A percentile compares a stretch with the other conserved stretches of the same genome.
Evolutionary conservation across 2,113 vertebrate species (phyloP).

Genomic region (Heterotis niloticus): DNA sequence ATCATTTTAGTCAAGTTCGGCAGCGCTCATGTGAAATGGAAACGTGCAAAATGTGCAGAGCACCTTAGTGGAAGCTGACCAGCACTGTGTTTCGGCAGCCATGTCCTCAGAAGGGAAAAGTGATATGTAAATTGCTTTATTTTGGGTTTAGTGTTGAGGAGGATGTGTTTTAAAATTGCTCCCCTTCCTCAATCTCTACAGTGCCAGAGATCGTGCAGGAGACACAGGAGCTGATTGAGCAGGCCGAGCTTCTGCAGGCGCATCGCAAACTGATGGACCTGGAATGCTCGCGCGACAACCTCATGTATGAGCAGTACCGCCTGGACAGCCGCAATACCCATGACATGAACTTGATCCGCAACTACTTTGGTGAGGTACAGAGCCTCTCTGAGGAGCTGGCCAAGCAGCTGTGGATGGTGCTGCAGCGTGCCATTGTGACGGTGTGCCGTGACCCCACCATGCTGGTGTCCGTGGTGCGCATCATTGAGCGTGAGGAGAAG

Average conservation of each 20-base stretch:
- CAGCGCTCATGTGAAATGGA: too few relatives aligned
- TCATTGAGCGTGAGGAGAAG: slow-evolving; percentile 94
- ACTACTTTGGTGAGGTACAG: slow-evolving; percentile 87
- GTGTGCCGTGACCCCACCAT: slow-evolving; percentile 90
- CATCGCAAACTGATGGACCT: slow-evolving; percentile 93
- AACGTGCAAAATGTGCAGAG: too few relatives aligned
- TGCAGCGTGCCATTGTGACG: slow-evolving; percentile 83
- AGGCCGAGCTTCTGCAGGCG: slow-evolving; percentile 82
- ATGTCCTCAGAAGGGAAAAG: too few relatives aligned
- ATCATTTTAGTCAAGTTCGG: too few relatives aligned
- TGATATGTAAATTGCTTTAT: too few relatives aligned
- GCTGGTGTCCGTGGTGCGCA: slow-evolving; percentile 89
- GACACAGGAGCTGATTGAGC: slow-evolving; percentile 84
- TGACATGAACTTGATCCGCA: slow-evolving; percentile 88
- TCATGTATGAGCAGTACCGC: slow-evolving; percentile 95
- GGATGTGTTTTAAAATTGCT: neutral
- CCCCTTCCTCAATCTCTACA: slow-evolving; percentile 37
- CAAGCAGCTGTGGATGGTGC: slow-evolving; percentile 95
- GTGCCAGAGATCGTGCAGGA: slow-evolving; percentile 92
- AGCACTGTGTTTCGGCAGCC: too few relatives aligned
- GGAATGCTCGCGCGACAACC: slow-evolving; percentile 87
- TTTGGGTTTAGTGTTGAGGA: too few relatives aligned
- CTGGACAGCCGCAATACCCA: slow-evolving; percentile 89
- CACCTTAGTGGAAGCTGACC: too few relatives aligned
- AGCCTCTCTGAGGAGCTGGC: slow-evolving; percentile 84